phyloP scores from a whole-genome alignment of 2,888 invertebrate genomes.

The Cephonodes hylas region DNA sequence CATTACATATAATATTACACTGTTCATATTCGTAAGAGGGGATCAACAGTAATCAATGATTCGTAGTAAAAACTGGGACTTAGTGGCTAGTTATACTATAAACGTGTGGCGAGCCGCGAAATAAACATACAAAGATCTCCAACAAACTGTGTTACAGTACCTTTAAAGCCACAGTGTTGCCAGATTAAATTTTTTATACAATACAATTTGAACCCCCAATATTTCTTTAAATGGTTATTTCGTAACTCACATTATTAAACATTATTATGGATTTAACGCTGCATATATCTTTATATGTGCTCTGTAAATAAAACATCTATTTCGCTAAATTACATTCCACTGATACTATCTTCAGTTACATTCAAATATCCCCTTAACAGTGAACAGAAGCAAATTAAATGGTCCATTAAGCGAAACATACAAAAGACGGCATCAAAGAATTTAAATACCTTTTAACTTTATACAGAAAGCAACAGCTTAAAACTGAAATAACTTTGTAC shows the following conservation, averaged over 20 bases:
- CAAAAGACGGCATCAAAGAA: not conserved
- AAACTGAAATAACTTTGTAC: conserved; percentile 4
- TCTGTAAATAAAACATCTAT: not conserved
- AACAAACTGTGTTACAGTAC: not conserved
- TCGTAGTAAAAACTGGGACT: conserved; percentile 47
- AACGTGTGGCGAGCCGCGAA: conserved; percentile 20
- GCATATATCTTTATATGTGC: not conserved
- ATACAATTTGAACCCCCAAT: not conserved
- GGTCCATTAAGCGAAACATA: not conserved
- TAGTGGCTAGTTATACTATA: conserved; percentile 27
- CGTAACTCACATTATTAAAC: not conserved
- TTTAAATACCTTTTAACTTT: not conserved
- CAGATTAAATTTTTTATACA: not conserved
- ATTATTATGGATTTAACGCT: not conserved
- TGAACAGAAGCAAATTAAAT: not conserved
- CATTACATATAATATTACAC: conserved; percentile 48
- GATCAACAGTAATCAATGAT: conserved; percentile 37
- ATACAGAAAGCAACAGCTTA: not conserved
- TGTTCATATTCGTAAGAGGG: conserved; percentile 36
- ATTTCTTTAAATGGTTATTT: not conserved
- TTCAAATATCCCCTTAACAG: not conserved
- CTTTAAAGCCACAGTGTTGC: not conserved
- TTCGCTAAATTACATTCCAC: not conserved
- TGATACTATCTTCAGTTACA: not conserved
- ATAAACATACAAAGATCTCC: conserved; percentile 15